Evolutionary conservation across 2,888 invertebrate genomes (phyloP).

Genomic region (Tipula confusa): DNA sequence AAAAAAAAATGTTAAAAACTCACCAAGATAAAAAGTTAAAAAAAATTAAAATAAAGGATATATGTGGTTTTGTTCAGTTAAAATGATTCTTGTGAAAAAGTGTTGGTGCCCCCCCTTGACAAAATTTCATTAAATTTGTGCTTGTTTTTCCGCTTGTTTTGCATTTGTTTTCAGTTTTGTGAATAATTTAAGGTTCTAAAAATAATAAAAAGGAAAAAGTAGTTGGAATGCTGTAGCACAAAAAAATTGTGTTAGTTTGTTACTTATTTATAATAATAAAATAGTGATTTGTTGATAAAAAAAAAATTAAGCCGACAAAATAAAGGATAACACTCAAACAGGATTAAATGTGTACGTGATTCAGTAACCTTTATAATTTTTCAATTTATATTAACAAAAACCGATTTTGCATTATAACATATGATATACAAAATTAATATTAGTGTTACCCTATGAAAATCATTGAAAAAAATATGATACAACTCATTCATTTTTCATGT

Average conservation of each 20-base stretch:
- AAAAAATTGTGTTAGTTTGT: not conserved
- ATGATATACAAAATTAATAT: not conserved
- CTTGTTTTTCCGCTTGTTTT: not conserved
- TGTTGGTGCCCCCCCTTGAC: not conserved
- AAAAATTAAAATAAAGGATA: not conserved
- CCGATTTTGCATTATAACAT: not conserved
- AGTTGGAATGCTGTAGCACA: not conserved
- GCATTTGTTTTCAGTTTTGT: not conserved
- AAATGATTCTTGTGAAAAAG: not conserved
- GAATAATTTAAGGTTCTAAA: not conserved
- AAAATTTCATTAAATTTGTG: no score
- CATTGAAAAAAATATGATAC: not conserved
- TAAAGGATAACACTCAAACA: not conserved
- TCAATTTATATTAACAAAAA: not conserved
- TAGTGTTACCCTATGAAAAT: not conserved
- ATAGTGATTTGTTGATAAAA: not conserved
- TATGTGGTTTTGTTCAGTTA: not conserved
- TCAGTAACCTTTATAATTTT: not conserved
- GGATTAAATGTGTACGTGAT: constrained; percentile 5
- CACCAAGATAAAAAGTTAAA: no score
- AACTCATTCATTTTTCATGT: not conserved
- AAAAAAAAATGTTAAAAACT: not conserved
- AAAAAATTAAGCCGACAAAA: not conserved
- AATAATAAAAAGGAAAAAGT: not conserved
- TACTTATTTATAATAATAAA: not conserved